Percentiles rank a stretch among this genome's conserved stretches.
These are phyloP conservation scores for Pipistrellus kuhlii DNA, from an alignment of 2,797 vertebrate species.

Conservation along the genomic window DNA sequence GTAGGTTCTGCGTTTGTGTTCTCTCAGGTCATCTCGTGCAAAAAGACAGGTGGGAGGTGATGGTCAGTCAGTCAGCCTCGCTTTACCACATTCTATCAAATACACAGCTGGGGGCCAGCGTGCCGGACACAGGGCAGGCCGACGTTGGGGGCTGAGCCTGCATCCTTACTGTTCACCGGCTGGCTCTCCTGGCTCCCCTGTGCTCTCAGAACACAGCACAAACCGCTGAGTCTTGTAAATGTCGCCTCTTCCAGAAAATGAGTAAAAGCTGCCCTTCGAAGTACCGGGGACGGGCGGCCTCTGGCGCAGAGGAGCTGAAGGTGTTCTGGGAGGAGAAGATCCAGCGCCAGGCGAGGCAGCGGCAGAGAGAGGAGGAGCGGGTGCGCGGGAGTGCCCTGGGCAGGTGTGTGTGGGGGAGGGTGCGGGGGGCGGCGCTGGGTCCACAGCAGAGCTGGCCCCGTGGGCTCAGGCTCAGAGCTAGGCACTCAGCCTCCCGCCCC, in stretches of 20 bases:
- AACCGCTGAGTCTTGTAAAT: background rate
- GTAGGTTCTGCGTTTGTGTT: too few relatives aligned
- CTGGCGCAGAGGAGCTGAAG: background rate
- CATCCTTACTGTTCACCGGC: fast-evolving
- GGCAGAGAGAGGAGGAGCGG: background rate
- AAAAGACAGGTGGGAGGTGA: background rate
- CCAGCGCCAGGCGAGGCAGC: background rate
- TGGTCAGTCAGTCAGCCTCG: background rate
- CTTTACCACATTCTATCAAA: background rate
- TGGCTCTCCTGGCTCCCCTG: background rate
- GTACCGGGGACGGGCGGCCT: fast-evolving
- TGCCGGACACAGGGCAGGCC: background rate
- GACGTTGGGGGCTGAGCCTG: background rate
- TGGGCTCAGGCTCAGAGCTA: background rate
- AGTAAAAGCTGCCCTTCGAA: background rate
- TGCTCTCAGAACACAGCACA: too few relatives aligned
- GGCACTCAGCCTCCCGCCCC: background rate
- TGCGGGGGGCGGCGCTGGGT: background rate
- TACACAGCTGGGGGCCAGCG: background rate
- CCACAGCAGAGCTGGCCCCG: too few relatives aligned
- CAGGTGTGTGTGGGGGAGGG: background rate
- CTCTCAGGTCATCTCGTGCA: background rate
- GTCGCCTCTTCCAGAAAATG: constrained; percentile 18
- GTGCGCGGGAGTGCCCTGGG: background rate
- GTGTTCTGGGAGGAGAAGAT: constrained; percentile 57